These are phyloP conservation scores for Esox masquinongy DNA, from an alignment of 2,797 vertebrate genomes.

Conservation along the genomic window DNA sequence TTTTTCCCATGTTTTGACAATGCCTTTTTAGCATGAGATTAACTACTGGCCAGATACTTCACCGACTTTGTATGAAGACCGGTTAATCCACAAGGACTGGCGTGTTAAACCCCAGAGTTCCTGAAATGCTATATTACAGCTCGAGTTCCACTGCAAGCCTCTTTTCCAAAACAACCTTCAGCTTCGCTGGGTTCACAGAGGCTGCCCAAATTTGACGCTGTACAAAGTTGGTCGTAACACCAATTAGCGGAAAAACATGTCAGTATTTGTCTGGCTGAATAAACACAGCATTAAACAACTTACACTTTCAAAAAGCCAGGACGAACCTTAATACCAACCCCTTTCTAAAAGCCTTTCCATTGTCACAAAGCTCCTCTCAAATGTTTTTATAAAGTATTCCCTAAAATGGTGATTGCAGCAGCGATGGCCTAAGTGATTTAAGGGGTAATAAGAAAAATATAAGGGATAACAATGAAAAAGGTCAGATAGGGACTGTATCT, in stretches of 20 bases:
- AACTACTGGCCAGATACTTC: neutral
- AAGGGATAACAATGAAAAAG: too few species aligned
- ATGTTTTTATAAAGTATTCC: too few species aligned
- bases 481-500: too few species aligned
- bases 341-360: neutral
- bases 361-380: neutral
- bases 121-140: neutral
- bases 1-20: neutral
- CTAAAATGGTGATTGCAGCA: too few species aligned
- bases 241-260: too few species aligned
- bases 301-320: neutral
- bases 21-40: neutral
- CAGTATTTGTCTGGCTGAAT: too few species aligned
- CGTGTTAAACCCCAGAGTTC: neutral
- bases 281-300: neutral
- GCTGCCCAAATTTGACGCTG: too few species aligned
- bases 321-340: neutral
- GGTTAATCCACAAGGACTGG: neutral
- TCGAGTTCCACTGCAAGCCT: neutral
- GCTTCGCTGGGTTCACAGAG: too few species aligned
- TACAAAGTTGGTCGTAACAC: too few species aligned
- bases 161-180: neutral
- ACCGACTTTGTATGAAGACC: neutral
- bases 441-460: too few species aligned
- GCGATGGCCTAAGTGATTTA: too few species aligned